Evolutionary conservation across 2,888 invertebrate genomes (phyloP), one percentile per base, ranked within the genome.

Genomic region (Amphipoea lucens): DNA sequence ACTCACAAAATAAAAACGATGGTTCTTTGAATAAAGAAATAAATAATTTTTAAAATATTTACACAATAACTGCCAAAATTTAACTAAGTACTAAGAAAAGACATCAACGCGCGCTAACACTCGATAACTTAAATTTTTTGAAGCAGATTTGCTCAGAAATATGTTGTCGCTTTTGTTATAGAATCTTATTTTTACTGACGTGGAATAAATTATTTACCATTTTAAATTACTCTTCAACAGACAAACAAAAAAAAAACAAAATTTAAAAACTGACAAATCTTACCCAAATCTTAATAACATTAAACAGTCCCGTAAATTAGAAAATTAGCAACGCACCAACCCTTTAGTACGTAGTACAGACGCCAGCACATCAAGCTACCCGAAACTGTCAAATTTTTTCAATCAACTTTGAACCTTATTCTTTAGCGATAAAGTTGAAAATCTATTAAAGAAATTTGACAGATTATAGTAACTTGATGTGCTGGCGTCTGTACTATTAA

Each of bases 311-410:
- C 65, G 88, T 91, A 92, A 95, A 96, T 95, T 94, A 90, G 92
- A 92, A 94, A 96, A 96, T 96, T 96, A 94, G 96, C 94, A 93
- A 96, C 95, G 96, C 94, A 92, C 90, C 95, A 93, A 84, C 91
- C 91, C 82, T 92, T 92, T 48, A 92, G 95, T 97, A 36, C 36
- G 36, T 36, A 36, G 36, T 36, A 36, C 36, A 29, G 1, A 29
- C 29, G 29, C 29, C 29, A 29, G 29, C 29, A 29, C 29, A 29
- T 29, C 29, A 29, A 29, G 29, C 29, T 29, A 29, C 29, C 29
- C 29, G 29, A 29, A 29, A 29, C 1, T 29, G 29, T 29, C 29
- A 29, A 29, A 29, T 29, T 29, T 29, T 29, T 1, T 1, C 29
- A 29, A 29, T 29, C 29, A 29, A 29, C 29, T 29, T 29, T 29